Evolutionary conservation across 1,140 invertebrate genomes (phyloP).

Genomic region (Whitmania pigra): DNA sequence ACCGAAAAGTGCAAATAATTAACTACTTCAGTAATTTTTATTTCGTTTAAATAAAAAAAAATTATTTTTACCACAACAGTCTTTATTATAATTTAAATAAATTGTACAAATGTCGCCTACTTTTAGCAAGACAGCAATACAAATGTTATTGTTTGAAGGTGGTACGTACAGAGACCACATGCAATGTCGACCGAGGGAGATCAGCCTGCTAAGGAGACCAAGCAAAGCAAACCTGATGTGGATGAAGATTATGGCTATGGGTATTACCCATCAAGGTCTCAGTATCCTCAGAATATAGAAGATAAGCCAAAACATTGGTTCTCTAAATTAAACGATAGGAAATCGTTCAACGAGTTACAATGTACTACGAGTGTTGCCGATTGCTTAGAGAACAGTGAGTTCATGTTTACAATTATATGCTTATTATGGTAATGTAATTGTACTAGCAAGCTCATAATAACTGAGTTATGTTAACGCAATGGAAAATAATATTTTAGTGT

Average conservation of each 20-base stretch:
- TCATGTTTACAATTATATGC: constrained; percentile 4
- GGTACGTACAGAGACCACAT: constrained; percentile 6
- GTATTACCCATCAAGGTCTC: constrained; percentile 66
- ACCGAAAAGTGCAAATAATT: too few relatives aligned
- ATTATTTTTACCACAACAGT: too few relatives aligned
- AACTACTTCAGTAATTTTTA: too few relatives aligned
- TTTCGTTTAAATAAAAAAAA: too few relatives aligned
- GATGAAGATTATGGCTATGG: constrained; percentile 53
- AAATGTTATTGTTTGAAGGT: constrained; percentile 12
- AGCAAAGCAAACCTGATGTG: not conserved
- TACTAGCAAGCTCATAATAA: not conserved
- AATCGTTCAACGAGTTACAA: constrained; percentile 56
- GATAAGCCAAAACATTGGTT: constrained; percentile 39
- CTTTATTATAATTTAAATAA: not conserved
- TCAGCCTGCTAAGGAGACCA: too few relatives aligned
- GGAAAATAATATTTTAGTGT: not conserved
- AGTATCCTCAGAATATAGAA: constrained; percentile 44
- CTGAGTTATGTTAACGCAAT: too few relatives aligned
- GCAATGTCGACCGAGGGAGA: not conserved
- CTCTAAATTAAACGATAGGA: constrained; percentile 52
- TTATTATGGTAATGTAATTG: constrained; percentile 5
- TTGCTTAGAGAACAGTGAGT: constrained; percentile 59
- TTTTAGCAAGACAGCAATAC: not conserved
- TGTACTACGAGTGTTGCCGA: constrained; percentile 68
- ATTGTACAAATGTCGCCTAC: not conserved